Evolutionary conservation across 2,888 invertebrate genomes (phyloP).

Genomic region (Trachelus iudaicus): DNA sequence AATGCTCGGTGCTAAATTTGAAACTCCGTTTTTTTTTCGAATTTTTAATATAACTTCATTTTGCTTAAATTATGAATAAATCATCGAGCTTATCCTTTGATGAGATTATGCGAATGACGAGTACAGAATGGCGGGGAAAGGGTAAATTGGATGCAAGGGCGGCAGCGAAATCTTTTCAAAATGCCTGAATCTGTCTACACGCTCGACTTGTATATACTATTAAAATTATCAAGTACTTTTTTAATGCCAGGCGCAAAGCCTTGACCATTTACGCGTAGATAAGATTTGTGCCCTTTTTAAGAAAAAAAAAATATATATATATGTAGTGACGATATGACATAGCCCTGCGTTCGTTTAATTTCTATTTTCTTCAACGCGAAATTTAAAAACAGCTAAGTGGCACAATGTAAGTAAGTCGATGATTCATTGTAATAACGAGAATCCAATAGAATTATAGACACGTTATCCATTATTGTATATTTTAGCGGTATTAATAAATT

Average conservation of each 20-base stretch:
- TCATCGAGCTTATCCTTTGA: not conserved
- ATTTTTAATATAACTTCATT: not conserved
- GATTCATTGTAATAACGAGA: not conserved
- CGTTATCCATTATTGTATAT: slow-evolving; percentile 16
- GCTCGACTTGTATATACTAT: not conserved
- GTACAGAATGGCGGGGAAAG: slow-evolving; percentile 21
- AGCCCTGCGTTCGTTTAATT: not conserved
- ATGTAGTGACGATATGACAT: not conserved
- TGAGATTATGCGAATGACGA: not conserved
- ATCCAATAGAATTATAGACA: not conserved
- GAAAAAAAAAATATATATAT: not conserved
- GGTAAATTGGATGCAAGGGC: not conserved
- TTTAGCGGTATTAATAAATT: slow-evolving; percentile 18
- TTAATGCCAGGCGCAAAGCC: not conserved
- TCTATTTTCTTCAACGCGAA: not conserved
- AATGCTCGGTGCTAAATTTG: not conserved
- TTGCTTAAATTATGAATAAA: not conserved
- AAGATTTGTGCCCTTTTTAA: not conserved
- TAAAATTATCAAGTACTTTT: not conserved
- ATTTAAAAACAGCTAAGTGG: not conserved
- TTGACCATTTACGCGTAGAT: not conserved
- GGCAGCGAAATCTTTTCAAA: not conserved
- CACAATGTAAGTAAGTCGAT: not conserved
- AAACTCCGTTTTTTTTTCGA: not conserved
- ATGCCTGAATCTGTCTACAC: not conserved